These are phyloP conservation scores for Sanderia malayensis DNA, from an alignment of 30 jellyfish, hydroid and myxozoan genomes.

Conservation along the genomic window DNA sequence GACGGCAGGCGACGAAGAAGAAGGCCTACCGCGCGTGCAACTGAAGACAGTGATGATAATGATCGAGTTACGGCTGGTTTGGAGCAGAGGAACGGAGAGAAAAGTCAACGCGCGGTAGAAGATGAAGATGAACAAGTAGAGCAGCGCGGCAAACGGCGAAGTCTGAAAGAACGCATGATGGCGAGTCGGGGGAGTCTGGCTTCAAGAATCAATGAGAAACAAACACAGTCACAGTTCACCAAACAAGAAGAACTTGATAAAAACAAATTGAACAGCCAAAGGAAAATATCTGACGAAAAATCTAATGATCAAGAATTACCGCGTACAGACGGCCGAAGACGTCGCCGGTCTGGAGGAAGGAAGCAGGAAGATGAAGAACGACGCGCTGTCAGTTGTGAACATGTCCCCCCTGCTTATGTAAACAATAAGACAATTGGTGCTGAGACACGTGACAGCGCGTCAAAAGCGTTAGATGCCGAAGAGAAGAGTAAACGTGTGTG, in stretches of 20 bases:
- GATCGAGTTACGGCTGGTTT: too few species aligned
- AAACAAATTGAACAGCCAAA: too few species aligned
- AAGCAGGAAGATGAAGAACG: background rate
- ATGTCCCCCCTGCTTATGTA: too few species aligned
- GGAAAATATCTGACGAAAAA: background rate
- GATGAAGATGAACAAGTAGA: background rate
- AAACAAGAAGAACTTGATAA: too few species aligned
- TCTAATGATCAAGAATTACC: background rate
- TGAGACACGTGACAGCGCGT: too few species aligned
- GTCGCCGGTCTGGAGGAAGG: slow-evolving; percentile 13
- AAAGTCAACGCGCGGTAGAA: slow-evolving; percentile 7
- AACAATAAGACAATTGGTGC: too few species aligned
- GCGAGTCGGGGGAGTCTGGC: background rate
- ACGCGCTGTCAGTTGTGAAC: background rate
- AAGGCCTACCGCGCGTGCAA: background rate
- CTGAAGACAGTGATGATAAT: too few species aligned
- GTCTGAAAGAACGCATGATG: background rate
- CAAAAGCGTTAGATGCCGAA: too few species aligned
- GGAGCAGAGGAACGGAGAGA: too few species aligned
- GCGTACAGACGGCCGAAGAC: background rate
- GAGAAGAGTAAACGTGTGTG: background rate
- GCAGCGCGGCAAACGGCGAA: background rate
- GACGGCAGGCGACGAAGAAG: slow-evolving; percentile 59
- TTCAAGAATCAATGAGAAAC: background rate
- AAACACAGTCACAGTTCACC: background rate